phyloP scores from a whole-genome alignment of 1,140 invertebrate species.

The Hermetia illucens region DNA sequence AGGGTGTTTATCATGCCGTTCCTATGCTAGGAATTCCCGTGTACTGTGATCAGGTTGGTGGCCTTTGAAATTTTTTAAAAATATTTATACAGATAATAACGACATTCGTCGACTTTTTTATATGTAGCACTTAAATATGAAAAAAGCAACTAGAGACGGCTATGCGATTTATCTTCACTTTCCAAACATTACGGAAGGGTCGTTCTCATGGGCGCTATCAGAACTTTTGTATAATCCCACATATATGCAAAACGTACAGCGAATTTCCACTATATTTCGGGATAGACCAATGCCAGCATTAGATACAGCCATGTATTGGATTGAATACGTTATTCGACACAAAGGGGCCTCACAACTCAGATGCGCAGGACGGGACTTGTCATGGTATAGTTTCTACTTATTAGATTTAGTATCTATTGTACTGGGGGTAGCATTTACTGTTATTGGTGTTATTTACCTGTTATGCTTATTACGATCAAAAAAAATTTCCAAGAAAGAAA shows the following conservation, averaged over 20 bases:
- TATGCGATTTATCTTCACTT: slow-evolving; percentile 24
- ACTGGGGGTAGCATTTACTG: no score
- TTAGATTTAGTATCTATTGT: slow-evolving; percentile 39
- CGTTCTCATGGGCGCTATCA: slow-evolving; percentile 25
- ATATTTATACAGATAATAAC: neutral
- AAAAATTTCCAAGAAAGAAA: no score
- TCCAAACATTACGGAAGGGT: slow-evolving; percentile 20
- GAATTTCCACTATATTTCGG: slow-evolving; percentile 33
- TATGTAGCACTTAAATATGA: slow-evolving; percentile 17
- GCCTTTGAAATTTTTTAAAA: no score
- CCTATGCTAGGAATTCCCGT: slow-evolving; percentile 49
- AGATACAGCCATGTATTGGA: slow-evolving; percentile 44
- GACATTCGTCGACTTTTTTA: neutral
- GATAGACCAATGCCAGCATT: slow-evolving; percentile 37
- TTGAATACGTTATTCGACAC: slow-evolving; percentile 44
- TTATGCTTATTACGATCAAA: no score
- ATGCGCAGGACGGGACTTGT: slow-evolving; percentile 37
- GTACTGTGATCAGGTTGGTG: slow-evolving; percentile 40
- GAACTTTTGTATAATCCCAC: slow-evolving; percentile 30
- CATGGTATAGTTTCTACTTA: slow-evolving; percentile 43
- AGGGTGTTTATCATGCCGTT: slow-evolving; percentile 43
- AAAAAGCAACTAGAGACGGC: slow-evolving; percentile 15
- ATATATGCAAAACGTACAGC: slow-evolving; percentile 28
- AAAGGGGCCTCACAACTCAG: slow-evolving; percentile 39
- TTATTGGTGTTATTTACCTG: no score